Base-by-base conservation (phyloP, 2,113 vertebrate species). In the Macaca mulatta region DNA sequence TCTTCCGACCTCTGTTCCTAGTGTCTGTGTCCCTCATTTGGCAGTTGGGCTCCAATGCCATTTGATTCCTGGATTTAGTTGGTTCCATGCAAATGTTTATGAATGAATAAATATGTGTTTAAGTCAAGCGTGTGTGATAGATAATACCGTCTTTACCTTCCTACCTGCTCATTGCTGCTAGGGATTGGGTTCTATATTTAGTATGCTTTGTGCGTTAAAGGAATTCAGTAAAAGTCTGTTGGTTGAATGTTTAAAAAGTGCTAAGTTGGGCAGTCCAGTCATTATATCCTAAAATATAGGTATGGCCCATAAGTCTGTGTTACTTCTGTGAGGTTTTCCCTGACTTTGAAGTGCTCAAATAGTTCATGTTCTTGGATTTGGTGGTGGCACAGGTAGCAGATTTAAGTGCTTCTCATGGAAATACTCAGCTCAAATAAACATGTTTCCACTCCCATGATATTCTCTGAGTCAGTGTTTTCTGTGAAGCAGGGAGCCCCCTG, bases 391-490 rank as follows among this genome's bases (percentile, higher is more conserved):
- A 6, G 23, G 38, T 35, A 84, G 72, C 91, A 67, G 30, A 81
- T 59, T 17, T 55, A 55, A 80, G 8, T 83, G 83, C 69, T 97
- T 86, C 38, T 93, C 45, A 79, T 20, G 30, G 70, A 90, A 95
- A 38, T 77, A 48, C 1, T 90, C 70, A 74, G 52, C 75, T 90
- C 11, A 50, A 23, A 92, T 45, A 70, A 92, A 38, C 69, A 8
- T 30, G 32, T 45, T 55, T 35, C 20, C 8, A 16, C 35, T 38
- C 3, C 14, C 3, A 0, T 50, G 1, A 3, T 84, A 35, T 57
- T 80, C 64, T 32, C 25, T 50, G 38, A 48, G 83, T 25, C 13
- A 30, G 17, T 87, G 17, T 64, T 93, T 87, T 48, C 32, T 57
- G 32, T 85, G 18, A 20, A 30, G 18, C 59, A 35, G 43, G 75